Evolutionary conservation across 2,797 vertebrate species (phyloP), one percentile per base, ranked within the genome.

Genomic region (Scolopax rusticola): DNA sequence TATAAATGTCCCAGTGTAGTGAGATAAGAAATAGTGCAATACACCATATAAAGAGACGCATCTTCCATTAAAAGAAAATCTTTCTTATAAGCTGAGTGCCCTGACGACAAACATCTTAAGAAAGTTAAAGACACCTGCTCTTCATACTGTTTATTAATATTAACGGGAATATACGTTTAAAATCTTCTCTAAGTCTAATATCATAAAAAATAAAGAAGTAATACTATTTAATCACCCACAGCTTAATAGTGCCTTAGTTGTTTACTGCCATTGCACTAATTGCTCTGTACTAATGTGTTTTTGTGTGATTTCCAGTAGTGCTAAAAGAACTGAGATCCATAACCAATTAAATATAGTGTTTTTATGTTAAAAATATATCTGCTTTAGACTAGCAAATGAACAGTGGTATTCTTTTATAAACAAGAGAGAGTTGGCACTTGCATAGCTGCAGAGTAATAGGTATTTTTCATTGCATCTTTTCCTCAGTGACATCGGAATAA

Each of bases 201-300:
- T 97, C 74, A 97, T 97, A 98, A 98, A 98, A 98, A 98, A 97
- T 98, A 98, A 98, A 98, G 89, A 97, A 98, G 98, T 98, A 98
- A 98, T 98, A 97, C 97, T 98, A 97, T 98, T 98, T 98, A 98
- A 98, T 98, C 98, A 98, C 98, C 98, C 98, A 98, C 98, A 97
- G 98, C 98, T 98, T 98, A 98, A 98, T 98, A 98, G 97, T 98
- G 98, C 97, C 97, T 98, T 97, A 94, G 98, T 98, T 98, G 98
- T 98, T 98, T 98, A 98, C 98, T 97, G 98, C 98, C 94, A 91
- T 97, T 93, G 97, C 94, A 98, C 98, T 98, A 98, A 98, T 98
- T 98, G 98, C 98, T 97, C 98, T 93, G 97, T 97, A 97, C 98
- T 98, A 98, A 98, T 98, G 98, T 98, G 98, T 98, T 98, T 98